Evolutionary conservation across 2,797 vertebrate genomes (phyloP), one percentile per base, ranked within the genome.

Genomic region (Protonibea diacanthus): DNA sequence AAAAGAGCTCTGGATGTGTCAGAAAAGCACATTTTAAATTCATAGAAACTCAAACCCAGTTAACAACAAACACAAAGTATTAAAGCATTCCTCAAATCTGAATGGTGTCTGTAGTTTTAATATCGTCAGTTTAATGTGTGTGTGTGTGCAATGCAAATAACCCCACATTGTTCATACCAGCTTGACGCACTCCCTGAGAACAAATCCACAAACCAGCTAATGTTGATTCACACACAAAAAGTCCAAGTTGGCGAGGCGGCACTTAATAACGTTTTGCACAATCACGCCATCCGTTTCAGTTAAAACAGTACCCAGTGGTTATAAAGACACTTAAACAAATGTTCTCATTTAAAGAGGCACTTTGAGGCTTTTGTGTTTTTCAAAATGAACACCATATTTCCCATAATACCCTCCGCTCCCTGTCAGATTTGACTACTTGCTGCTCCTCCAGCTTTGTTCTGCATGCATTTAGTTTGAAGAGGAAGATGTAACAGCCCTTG

Each of bases 81-180:
- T 74, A 71, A 85, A 78, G 40, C 62, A 21, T 69, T 68, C 57
- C 40, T 86, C 51, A 33, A 40, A 76, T 42, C 57, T 60, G n/a
- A 68, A 56, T 48, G 51, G 63, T 56, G 65, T 79, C 57, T 71
- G 45, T 62, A 40, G 49, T 71, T 84, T 38, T 2, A 52, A 70
- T 49, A 42, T 18, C 64, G 2, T 60, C 27, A 58, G 57, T 40
- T 27, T 70, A 53, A 18, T 58, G 18, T 47, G 51, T 55, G 14
- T 9, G 6, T 42, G 25, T 53, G 40, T 5, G 58, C 20, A 49
- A 23, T 56, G 52, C 62, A 81, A 59, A 17, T 25, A 42, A 74
- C 62, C 25, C 70, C 33, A 53, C 21, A 38, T 25, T 67, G 27
- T 72, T 77, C 3, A 64, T 38, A n/a, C 4, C 51, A 45, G n/a